Conservation (phyloP, 2,888 invertebrate species). For the Drosophila tripunctata region DNA sequence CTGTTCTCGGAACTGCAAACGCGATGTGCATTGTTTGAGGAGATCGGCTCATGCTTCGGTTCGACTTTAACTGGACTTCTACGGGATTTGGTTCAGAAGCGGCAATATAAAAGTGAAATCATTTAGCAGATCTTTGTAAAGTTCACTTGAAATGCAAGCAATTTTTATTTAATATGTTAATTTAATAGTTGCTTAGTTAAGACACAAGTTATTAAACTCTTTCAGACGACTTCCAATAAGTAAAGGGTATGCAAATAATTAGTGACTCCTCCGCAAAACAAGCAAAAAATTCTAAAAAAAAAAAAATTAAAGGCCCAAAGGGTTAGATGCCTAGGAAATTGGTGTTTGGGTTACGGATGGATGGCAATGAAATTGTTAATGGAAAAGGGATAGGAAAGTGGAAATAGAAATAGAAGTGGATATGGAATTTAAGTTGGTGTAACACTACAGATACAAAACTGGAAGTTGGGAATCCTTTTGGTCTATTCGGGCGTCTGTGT, state of each 20-base stretch:
- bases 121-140: no score
- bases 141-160: no score
- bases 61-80: no score
- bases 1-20: no score
- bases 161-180: no score
- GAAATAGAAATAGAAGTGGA: conserved; percentile 14
- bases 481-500: conserved; percentile 9
- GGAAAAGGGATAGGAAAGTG: conserved; percentile 7
- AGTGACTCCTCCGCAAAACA: conserved; percentile 43
- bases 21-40: no score
- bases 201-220: no score
- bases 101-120: no score
- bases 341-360: conserved; percentile 31
- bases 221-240: background rate
- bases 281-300: conserved; percentile 12
- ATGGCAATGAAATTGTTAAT: conserved; percentile 9
- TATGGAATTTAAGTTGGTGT: conserved; percentile 5
- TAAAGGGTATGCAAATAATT: conserved; percentile 44
- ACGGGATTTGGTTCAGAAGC: no score
- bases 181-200: no score
- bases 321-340: conserved; percentile 52
- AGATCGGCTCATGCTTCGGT: no score
- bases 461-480: conserved; percentile 13
- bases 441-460: conserved; percentile 1
- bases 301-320: conserved; percentile 44